phyloP scores from a whole-genome alignment of 2,113 vertebrate genomes.

The Poeciliopsis prolifica region DNA sequence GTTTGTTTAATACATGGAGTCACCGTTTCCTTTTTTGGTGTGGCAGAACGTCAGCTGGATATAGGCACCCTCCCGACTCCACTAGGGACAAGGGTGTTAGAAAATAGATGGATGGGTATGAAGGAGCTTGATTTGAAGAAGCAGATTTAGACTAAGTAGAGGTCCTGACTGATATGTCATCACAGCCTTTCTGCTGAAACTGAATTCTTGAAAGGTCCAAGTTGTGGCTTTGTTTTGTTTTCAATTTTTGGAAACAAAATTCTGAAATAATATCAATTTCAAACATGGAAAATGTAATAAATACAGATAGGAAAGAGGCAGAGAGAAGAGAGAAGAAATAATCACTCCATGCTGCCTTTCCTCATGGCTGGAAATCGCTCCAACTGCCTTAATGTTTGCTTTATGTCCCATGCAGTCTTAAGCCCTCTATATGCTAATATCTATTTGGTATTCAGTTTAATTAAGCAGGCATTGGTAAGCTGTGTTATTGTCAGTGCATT shows the following conservation, averaged over 20 bases:
- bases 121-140: conserved; percentile 5
- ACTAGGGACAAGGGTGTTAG: no score
- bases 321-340: conserved; percentile 22
- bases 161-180: conserved; percentile 7
- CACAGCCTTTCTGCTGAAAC: background rate
- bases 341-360: conserved; percentile 2
- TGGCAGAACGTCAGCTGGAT: no score
- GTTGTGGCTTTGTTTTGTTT: no score
- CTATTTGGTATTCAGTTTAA: conserved; percentile 63
- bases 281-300: background rate
- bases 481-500: conserved; percentile 36
- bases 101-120: background rate
- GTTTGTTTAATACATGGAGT: conserved; percentile 30
- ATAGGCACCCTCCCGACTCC: no score
- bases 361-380: conserved; percentile 9
- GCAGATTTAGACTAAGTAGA: background rate
- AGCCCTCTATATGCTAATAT: conserved; percentile 47
- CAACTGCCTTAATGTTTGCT: conserved; percentile 28
- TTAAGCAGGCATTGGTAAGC: conserved; percentile 45
- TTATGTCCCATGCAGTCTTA: conserved; percentile 40
- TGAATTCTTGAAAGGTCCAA: no score
- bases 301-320: background rate
- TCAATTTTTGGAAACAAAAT: no score
- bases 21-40: conserved; percentile 6
- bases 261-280: background rate